Evolutionary conservation across 2,888 invertebrate genomes (phyloP).

Genomic region (Dynastes hyllus): DNA sequence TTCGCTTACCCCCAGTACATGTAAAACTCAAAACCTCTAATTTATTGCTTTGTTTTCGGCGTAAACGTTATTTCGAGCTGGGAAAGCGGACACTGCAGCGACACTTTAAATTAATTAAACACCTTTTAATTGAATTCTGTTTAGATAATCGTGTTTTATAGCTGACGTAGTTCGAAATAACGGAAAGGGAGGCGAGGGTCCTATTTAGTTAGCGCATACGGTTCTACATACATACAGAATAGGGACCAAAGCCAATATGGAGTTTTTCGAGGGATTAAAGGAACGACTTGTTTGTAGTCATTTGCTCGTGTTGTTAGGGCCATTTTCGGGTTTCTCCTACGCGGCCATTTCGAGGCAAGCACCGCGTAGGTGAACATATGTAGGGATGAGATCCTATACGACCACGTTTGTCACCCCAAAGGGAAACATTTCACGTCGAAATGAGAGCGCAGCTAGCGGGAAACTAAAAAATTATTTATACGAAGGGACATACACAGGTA

Average conservation of each 20-base stretch:
- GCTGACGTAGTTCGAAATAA: conserved; percentile 34
- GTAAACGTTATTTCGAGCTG: conserved; percentile 1
- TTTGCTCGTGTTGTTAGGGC: conserved; percentile 38
- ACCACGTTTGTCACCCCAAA: not conserved
- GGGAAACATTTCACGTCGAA: conserved; percentile 19
- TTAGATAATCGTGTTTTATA: conserved; percentile 43
- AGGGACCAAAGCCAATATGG: conserved; percentile 17
- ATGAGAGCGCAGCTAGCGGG: conserved; percentile 2
- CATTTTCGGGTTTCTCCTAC: conserved; percentile 20
- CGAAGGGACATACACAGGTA: not conserved
- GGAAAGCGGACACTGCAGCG: conserved; percentile 6
- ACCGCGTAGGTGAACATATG: not conserved
- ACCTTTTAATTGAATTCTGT: conserved; percentile 42
- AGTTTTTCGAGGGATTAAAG: conserved; percentile 40
- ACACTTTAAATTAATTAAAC: conserved; percentile 39
- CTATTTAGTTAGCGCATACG: conserved; percentile 17
- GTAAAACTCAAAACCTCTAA: conserved; percentile 1
- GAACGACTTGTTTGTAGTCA: conserved; percentile 43
- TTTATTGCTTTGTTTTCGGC: conserved; percentile 5
- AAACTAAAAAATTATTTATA: conserved; percentile 28
- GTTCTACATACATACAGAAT: not conserved
- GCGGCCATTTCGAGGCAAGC: not conserved
- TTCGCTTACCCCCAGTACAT: not conserved
- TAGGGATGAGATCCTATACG: not conserved
- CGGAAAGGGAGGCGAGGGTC: conserved; percentile 7